Percentiles rank a stretch among this genome's conserved stretches.
These are phyloP conservation scores for Sphaerophoria taeniata DNA, from an alignment of 2,888 invertebrate genomes.

Conservation along the genomic window DNA sequence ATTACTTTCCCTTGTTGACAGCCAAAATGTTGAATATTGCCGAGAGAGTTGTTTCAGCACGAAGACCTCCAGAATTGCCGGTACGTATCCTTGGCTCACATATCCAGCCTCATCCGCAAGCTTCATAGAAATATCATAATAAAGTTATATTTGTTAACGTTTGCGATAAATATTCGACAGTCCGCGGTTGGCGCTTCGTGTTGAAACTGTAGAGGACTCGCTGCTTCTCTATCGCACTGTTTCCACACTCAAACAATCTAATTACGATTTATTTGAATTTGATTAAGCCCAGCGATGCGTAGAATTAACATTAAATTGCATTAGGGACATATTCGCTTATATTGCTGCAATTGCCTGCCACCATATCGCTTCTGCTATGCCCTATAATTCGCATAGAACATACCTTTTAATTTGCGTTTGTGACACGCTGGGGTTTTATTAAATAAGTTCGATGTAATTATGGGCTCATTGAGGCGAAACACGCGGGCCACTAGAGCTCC, in stretches of 20 bases:
- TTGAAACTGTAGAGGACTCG: constrained; percentile 15
- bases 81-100: constrained; percentile 75
- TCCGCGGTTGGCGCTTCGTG: not conserved
- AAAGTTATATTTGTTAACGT: constrained; percentile 12
- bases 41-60: constrained; percentile 81
- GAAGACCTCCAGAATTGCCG: constrained; percentile 79
- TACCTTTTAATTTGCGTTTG: constrained; percentile 63
- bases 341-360: not conserved
- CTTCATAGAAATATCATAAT: not conserved
- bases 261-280: constrained; percentile 81
- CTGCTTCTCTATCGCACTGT: not conserved
- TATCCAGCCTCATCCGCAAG: not conserved
- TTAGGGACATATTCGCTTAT: constrained; percentile 76
- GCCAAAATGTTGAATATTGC: constrained; percentile 80
- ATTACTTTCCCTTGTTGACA: constrained; percentile 80
- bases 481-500: not conserved
- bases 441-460: constrained; percentile 65
- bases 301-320: constrained; percentile 82
- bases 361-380: not conserved
- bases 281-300: constrained; percentile 82
- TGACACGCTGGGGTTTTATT: constrained; percentile 49
- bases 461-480: constrained; percentile 36
- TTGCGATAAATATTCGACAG: constrained; percentile 11
- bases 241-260: constrained; percentile 76
- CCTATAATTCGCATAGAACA: constrained; percentile 23